A percentile compares a stretch with the other conserved stretches of the same genome.
These are phyloP conservation scores for Spea multiplicata DNA, from an alignment of 2,113 vertebrate species.

Conservation along the genomic window DNA sequence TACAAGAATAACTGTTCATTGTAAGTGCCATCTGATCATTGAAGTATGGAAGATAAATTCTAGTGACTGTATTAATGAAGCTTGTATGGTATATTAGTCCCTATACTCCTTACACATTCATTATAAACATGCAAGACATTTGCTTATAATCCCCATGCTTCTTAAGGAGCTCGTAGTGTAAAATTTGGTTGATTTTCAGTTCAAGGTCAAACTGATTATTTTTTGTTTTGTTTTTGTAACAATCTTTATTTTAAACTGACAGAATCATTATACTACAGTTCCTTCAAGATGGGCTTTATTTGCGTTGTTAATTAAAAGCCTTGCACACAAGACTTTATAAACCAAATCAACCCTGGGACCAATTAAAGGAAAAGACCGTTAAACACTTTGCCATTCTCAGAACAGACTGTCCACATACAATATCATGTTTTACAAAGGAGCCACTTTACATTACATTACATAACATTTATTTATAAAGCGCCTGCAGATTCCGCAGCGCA, in stretches of 20 bases:
- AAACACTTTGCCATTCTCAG: conserved; percentile 60
- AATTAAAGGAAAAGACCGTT: conserved; percentile 67
- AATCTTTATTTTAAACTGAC: conserved; percentile 42
- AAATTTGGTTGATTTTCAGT: conserved; percentile 71
- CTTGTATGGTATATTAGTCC: conserved; percentile 59
- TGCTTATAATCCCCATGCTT: conserved; percentile 64
- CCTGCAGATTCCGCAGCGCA: too few species aligned
- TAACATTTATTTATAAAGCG: too few species aligned
- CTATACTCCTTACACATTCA: conserved; percentile 66
- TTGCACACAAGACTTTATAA: conserved; percentile 62
- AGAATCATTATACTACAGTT: conserved; percentile 59
- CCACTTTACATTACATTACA: conserved; percentile 54
- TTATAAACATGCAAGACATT: conserved; percentile 59
- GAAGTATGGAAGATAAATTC: conserved; percentile 58
- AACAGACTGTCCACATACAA: conserved; percentile 59
- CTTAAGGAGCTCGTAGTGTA: conserved; percentile 71
- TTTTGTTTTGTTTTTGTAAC: conserved; percentile 51
- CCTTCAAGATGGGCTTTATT: conserved; percentile 66
- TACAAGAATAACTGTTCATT: conserved; percentile 39
- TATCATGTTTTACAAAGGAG: conserved; percentile 56
- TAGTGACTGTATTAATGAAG: conserved; percentile 42
- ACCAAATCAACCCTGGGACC: conserved; percentile 65
- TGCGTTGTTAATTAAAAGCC: conserved; percentile 68
- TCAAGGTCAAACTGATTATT: conserved; percentile 78
- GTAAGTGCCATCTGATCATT: conserved; percentile 48